Base-by-base conservation (phyloP, 1,140 invertebrate genomes). In the Cydia splendana region DNA sequence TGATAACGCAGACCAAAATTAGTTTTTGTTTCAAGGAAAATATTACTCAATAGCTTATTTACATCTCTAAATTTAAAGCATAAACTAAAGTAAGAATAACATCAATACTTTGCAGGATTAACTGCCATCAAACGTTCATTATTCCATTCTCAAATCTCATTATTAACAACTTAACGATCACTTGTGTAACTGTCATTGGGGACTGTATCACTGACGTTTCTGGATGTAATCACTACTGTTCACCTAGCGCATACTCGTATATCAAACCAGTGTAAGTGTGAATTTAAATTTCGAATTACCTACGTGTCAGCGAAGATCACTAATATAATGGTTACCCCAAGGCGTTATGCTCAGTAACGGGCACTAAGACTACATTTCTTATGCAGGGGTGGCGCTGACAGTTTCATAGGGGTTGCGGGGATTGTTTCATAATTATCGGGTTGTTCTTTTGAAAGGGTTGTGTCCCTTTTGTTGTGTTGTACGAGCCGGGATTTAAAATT, bases 81-180 rank as follows among this genome's bases (percentile, higher is more conserved):
- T 2, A 34, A 34, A 2, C 34, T 38, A 7, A 38, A 0, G 34
- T 38, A 38, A 38, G 34, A 38, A 38, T 7, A 38, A 38, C 34
- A 38, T 38, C 34, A 2, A n/a, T n/a, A n/a, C n/a, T n/a, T n/a
- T 62, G 7, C 20, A 24, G 57, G 10, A 62, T 24, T 18, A 9
- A 69, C 30, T 34, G 18, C n/a, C 67, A 18, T 53, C n/a, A 38
- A 38, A 42, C n/a, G 15, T 71, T 38, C 34, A 71, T 71, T 42
- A 18, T 42, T 10, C n/a, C 38, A 45, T 71, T 71, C 34, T 34
- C 15, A 38, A 71, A 38, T 38, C 67, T 38, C 38, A 71, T 71
- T 71, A 71, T 71, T 71, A 71, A 71, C 67, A 71, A 71, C 67
- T 71, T 71, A 38, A 71, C 9, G 67, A 71, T 62, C 57, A 62